A percentile compares a stretch with the other conserved stretches of the same genome.
These are phyloP conservation scores for Crenuchus spilurus DNA, from an alignment of 2,797 vertebrate genomes.

Conservation along the genomic window DNA sequence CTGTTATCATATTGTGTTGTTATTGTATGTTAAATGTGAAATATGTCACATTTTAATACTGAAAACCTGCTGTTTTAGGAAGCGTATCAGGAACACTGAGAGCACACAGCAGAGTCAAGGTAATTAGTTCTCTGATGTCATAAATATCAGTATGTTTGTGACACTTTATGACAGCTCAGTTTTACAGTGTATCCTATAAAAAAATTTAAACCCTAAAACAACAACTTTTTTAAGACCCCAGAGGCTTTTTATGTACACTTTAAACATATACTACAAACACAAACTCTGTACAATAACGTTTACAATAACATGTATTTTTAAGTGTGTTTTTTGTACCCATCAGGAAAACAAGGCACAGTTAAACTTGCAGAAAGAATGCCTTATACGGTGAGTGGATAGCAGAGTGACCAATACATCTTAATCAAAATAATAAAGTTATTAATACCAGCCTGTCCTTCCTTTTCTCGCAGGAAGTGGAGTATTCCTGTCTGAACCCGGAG, in stretches of 20 bases:
- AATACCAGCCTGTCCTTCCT: background rate
- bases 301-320: background rate
- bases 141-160: background rate
- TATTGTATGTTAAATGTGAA: background rate
- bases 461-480: slow-evolving; percentile 31
- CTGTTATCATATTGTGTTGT: background rate
- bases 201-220: too few species aligned
- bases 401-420: too few species aligned
- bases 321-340: background rate
- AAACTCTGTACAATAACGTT: background rate
- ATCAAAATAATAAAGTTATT: background rate
- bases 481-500: slow-evolving; percentile 26
- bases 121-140: background rate
- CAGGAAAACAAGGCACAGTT: background rate
- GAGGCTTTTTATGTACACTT: too few species aligned
- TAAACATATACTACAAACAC: background rate
- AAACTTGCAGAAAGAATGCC: background rate
- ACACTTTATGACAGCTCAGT: background rate
- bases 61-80: background rate
- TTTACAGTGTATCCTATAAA: too few species aligned
- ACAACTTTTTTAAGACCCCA: too few species aligned
- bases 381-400: background rate
- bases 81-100: background rate
- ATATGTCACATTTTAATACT: background rate
- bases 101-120: background rate